Evolutionary conservation across 2,113 vertebrate species (phyloP), one percentile per base, ranked within the genome.

Genomic region (Zosterops borbonicus): DNA sequence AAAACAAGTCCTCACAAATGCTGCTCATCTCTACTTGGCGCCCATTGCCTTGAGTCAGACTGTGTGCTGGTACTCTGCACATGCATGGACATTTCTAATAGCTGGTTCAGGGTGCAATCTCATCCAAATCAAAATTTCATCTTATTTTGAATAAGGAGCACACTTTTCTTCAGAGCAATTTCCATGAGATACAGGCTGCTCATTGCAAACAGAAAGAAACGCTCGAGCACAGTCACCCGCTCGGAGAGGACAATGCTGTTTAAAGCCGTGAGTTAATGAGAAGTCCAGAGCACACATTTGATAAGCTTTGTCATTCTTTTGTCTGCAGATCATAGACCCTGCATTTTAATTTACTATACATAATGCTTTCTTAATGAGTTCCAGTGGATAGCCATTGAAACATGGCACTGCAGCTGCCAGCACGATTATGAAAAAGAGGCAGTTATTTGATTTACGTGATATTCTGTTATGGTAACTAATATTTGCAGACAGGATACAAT

Each of bases 321-420:
- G 98, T 98, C 97, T 97, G 96, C 79, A 96, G 97, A 98, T 98
- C 97, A 96, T 95, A 96, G 97, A 91, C 95, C 91, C 97, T 97
- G 97, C 97, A 96, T 98, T 98, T 98, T 98, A 98, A 98, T 98
- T 98, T 98, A 94, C 96, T 92, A 77, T 96, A 97, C 96, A 98
- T 98, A 98, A 98, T 98, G 96, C 96, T 97, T 97, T 96, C 98
- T 98, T 98, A 98, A 98, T 98, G 97, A 98, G 96, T 98, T 98
- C 97, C 97, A 97, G 94, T 91, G 95, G 97, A 95, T 96, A 92
- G 96, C 96, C 96, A 97, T 97, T 98, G 97, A 98, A 97, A 97
- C 97, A 97, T 91, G 95, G 94, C 86, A 76, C 87, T 96, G 96
- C 97, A 98, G 97, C 97, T 96, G 97, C 96, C 62, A 52, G 59